Evolutionary conservation across 64 coral and sea anemone species (phyloP).

Genomic region (Orbicella faveolata): DNA sequence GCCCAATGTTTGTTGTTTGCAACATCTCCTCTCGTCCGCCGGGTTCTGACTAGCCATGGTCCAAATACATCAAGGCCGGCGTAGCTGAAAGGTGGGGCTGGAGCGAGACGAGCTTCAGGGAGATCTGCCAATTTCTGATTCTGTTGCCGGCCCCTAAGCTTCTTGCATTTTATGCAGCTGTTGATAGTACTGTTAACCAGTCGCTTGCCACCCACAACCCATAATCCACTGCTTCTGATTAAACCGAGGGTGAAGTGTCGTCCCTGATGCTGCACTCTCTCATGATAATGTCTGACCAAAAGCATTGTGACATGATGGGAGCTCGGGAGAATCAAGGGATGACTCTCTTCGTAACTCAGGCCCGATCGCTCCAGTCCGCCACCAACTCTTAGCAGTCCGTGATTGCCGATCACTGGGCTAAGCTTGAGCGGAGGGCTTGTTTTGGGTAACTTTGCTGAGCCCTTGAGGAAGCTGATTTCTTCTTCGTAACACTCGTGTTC

Average conservation of each 20-base stretch:
- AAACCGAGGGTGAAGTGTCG: not conserved
- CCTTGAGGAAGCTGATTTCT: not conserved
- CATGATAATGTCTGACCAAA: not conserved
- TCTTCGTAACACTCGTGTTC: not conserved
- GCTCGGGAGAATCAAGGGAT: conserved; percentile 21
- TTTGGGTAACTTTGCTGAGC: not conserved
- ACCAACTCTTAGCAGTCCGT: not conserved
- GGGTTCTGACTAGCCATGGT: conserved; percentile 20
- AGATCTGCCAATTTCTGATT: conserved; percentile 8
- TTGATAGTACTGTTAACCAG: conserved; percentile 5
- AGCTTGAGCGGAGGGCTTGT: not conserved
- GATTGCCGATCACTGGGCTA: not conserved
- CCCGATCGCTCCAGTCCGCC: not conserved
- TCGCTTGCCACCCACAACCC: conserved; percentile 23
- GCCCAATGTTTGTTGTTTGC: conserved; percentile 50
- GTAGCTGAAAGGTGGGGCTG: conserved; percentile 38
- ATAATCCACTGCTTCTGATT: conserved; percentile 22
- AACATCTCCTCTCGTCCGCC: conserved; percentile 23
- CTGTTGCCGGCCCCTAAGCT: not conserved
- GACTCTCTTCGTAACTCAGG: not conserved
- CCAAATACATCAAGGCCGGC: conserved; percentile 42
- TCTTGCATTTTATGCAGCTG: conserved; percentile 40
- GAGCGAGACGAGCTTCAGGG: not conserved
- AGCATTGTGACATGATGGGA: not conserved
- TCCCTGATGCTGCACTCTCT: not conserved